Base-by-base conservation (phyloP, 2,113 vertebrate genomes). In the Engraulis encrasicolus region DNA sequence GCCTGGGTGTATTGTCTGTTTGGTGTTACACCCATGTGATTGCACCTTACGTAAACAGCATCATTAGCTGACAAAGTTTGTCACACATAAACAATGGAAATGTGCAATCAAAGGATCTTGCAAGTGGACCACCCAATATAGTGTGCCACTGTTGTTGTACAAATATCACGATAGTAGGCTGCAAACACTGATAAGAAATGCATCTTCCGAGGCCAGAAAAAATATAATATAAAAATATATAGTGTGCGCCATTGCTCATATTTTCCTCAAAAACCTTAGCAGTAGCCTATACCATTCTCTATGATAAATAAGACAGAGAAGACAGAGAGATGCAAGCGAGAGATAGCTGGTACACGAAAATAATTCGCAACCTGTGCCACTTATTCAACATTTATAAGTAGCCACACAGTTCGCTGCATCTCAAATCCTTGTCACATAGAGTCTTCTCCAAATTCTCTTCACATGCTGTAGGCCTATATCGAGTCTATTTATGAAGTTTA, bases 11-110 rank as follows among this genome's bases (percentile, higher is more conserved):
- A 74, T 74, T 74, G 66, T 74, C 66, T 74, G 66, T 74, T 23
- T 74, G 66, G 66, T 74, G 66, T 74, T 34, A 74, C 66, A 14
- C 66, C 66, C 66, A 74, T 74, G 66, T 74, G 66, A 74, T 74
- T 74, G 66, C 66, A 23, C 31, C 66, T 74, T 74, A 74, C 66
- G 34, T 74, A 74, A 74, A 74, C 66, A 74, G 66, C 66, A 74
- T 74, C 66, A 74, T 74, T 74, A 74, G 66, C 66, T 74, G 66
- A 31, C 66, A 74, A 74, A 74, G 66, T 74, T 74, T 74, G 66
- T 14, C 66, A 74, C 66, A 34, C 27, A 74, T 5, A 74, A 74
- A 74, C 66, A 74, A 74, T 34, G 27, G 27, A 74, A 74, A 36
- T 74, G 31, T 34, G 66, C 66, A 74, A 12, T 14, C 66, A 36